Evolutionary conservation across 2,797 vertebrate genomes (phyloP), one percentile per base, ranked within the genome.

Genomic region (Bovichtus variegatus): DNA sequence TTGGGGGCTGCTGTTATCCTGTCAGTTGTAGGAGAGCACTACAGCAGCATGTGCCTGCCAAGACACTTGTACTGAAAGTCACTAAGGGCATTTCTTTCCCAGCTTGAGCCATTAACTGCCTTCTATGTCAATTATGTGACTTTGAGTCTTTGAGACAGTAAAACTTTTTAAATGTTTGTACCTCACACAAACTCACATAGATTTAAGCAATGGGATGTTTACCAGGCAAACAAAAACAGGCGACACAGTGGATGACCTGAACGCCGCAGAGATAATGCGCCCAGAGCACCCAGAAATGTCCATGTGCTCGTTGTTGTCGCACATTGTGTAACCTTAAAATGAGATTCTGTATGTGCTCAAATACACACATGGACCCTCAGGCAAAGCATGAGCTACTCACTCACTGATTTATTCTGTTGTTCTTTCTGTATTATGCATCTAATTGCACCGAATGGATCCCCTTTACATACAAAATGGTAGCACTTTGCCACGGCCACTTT

Each of bases 31-130:
- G 21, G 51, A 53, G 27, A 57, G 27, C 31, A 5, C 41, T 61
- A 18, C 60, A 57, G 60, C 54, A 76, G 87, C 84, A 71, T 81
- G 75, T 74, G 54, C 40, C 3, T 74, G 58, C 40, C 3, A 29
- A 58, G 21, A 47, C 16, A 50, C 44, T 57, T 58, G 11, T 38
- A 74, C 18, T 31, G 10, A 76, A 44, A 25, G 6, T 38, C 43
- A 67, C 59, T n/a, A n/a, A n/a, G n/a, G 13, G 66, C 63, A 50
- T 46, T 36, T 49, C 74, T 51, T 54, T 67, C 79, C 71, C 18
- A 80, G 31, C 65, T 41, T 57, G 59, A 74, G 68, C 36, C 16
- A 44, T 54, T 78, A 23, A 71, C 19, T 44, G 55, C 43, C 55
- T 29, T 65, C 3, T 41, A 5, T 51, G 64, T 53, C 25, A 59